Conservation (phyloP, 2,888 invertebrate genomes). For the Trichogramma dendrolimi region DNA sequence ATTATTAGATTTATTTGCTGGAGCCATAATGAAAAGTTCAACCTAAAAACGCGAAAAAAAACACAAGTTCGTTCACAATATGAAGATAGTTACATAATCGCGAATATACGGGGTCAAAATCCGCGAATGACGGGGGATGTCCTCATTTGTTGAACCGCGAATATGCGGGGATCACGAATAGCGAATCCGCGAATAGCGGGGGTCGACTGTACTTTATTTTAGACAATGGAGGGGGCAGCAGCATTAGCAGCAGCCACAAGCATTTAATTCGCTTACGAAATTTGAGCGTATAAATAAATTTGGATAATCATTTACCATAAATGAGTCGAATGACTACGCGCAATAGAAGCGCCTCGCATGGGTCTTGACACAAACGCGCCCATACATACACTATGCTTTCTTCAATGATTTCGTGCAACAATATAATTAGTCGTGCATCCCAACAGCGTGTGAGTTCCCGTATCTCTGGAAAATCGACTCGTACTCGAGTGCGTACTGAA, state of each 20-base stretch:
- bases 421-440: conserved; percentile 66
- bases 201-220: not conserved
- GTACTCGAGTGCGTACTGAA: conserved; percentile 90
- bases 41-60: too few relatives aligned
- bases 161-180: too few relatives aligned
- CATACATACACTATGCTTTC: conserved; percentile 19
- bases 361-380: conserved; percentile 25
- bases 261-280: not conserved
- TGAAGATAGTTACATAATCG: too few relatives aligned
- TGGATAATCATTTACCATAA: conserved; percentile 25
- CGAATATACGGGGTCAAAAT: too few relatives aligned
- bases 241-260: not conserved
- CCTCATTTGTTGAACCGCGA: too few relatives aligned
- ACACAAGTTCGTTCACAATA: too few relatives aligned
- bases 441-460: conserved; percentile 71
- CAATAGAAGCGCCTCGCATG: too few relatives aligned
- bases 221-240: not conserved
- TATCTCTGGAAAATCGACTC: conserved; percentile 85
- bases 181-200: too few relatives aligned
- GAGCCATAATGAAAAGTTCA: too few relatives aligned
- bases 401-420: conserved; percentile 31
- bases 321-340: too few relatives aligned
- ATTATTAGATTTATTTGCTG: too few relatives aligned
- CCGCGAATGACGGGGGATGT: too few relatives aligned
- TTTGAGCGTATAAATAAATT: conserved; percentile 21